Percentiles rank a stretch among this genome's conserved stretches.
Conservation (phyloP, 2,888 invertebrate species). For the Muschampia plurimacula region DNA sequence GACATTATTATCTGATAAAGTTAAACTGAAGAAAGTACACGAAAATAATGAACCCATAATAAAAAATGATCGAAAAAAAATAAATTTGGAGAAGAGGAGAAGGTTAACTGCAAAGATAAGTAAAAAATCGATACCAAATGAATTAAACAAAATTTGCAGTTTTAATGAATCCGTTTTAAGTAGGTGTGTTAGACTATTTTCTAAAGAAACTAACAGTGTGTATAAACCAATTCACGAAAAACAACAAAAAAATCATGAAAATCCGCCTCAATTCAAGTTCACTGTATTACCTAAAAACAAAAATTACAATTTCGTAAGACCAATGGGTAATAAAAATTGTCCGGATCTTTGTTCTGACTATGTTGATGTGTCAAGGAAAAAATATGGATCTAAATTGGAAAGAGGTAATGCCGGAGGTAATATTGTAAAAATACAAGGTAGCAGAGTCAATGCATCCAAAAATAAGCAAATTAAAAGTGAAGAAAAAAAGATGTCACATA, state of each 20-base stretch:
- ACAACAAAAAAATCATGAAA: not conserved
- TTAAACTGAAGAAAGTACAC: slow-evolving; percentile 29
- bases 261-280: not conserved
- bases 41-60: slow-evolving; percentile 7
- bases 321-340: slow-evolving; percentile 40
- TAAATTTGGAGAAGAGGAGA: slow-evolving; percentile 23
- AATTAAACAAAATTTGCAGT: not conserved
- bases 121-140: slow-evolving; percentile 35
- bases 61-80: not conserved
- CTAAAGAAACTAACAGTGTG: not conserved
- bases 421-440: not conserved
- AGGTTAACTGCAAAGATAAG: slow-evolving; percentile 45
- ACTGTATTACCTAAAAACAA: slow-evolving; percentile 29
- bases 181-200: slow-evolving; percentile 33
- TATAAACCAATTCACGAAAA: not conserved
- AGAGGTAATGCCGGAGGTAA: slow-evolving; percentile 29
- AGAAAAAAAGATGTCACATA: slow-evolving; percentile 13
- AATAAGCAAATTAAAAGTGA: slow-evolving; percentile 13
- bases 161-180: slow-evolving; percentile 37
- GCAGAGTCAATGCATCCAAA: not conserved
- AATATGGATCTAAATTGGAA: slow-evolving; percentile 37
- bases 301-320: slow-evolving; percentile 9
- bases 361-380: slow-evolving; percentile 23
- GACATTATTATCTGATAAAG: slow-evolving; percentile 42
- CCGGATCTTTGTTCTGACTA: slow-evolving; percentile 34